These are phyloP conservation scores for Protosalanx chinensis DNA, from an alignment of 2,797 vertebrate genomes.

Conservation along the genomic window DNA sequence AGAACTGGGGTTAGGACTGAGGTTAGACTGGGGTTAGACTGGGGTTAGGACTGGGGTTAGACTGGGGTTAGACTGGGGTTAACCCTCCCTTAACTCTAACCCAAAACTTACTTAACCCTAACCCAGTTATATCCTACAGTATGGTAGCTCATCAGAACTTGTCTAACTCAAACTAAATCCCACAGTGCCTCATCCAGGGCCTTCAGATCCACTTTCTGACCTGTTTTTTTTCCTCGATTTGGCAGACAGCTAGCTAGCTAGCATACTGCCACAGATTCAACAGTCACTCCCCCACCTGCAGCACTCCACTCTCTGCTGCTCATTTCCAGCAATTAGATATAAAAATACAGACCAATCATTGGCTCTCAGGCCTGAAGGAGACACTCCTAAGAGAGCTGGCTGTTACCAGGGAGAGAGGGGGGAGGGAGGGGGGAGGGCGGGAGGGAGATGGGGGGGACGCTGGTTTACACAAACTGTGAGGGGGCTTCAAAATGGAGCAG, in stretches of 20 bases:
- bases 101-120: too few species aligned
- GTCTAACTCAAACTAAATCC: too few species aligned
- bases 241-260: slow-evolving; percentile 44
- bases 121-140: too few species aligned
- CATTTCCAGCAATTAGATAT: slow-evolving; percentile 74
- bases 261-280: slow-evolving; percentile 53
- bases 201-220: slow-evolving; percentile 24
- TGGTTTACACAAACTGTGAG: slow-evolving; percentile 50
- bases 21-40: too few species aligned
- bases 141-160: too few species aligned
- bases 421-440: slow-evolving; percentile 5
- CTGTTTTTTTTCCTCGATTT: slow-evolving; percentile 46
- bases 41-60: too few species aligned
- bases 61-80: too few species aligned
- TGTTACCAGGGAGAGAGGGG: slow-evolving; percentile 72
- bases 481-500: slow-evolving; percentile 44
- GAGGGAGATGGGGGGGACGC: slow-evolving; percentile 13
- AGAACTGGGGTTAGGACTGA: too few species aligned
- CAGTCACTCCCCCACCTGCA: slow-evolving; percentile 49
- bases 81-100: too few species aligned
- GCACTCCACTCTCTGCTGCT: slow-evolving; percentile 58
- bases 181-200: too few species aligned
- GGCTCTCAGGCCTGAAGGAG: slow-evolving; percentile 54
- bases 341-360: slow-evolving; percentile 77
- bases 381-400: slow-evolving; percentile 52